Percentiles rank a stretch among this genome's conserved stretches.
Conservation (phyloP, 1,140 invertebrate species). For the Microplitis mediator region DNA sequence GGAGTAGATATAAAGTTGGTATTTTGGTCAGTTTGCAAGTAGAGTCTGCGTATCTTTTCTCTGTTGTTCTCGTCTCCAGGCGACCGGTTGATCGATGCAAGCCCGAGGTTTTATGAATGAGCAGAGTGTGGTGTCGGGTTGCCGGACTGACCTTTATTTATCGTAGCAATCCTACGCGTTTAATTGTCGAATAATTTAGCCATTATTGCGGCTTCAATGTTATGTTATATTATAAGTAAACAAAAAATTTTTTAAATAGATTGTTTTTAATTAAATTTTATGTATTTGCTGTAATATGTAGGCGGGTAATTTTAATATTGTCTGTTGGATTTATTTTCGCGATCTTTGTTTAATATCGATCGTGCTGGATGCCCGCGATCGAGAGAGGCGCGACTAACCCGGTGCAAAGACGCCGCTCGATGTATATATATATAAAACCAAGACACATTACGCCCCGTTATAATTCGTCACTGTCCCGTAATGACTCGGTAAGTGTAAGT, state of each 20-base stretch:
- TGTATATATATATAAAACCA: constrained; percentile 25
- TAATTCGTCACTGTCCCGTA: constrained; percentile 51
- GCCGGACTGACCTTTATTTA: constrained; percentile 11
- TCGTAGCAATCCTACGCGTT: not conserved
- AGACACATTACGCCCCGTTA: constrained; percentile 47
- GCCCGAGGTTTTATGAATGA: constrained; percentile 18
- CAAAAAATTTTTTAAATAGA: too few species aligned
- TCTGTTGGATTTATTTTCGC: too few species aligned
- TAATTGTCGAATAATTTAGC: constrained; percentile 2
- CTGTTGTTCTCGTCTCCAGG: not conserved
- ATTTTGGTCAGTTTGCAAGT: too few species aligned
- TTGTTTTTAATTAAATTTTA: too few species aligned
- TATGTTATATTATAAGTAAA: too few species aligned
- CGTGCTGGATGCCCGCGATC: not conserved
- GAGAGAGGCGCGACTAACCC: not conserved
- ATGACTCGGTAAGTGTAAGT: constrained; percentile 42
- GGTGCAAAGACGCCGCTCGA: constrained; percentile 11
- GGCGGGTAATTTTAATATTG: too few species aligned
- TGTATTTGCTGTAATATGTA: too few species aligned
- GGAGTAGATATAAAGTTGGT: too few species aligned
- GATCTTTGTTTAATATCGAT: too few species aligned
- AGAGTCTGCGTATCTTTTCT: not conserved
- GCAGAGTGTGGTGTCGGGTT: constrained; percentile 2
- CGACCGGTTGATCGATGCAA: constrained; percentile 20
- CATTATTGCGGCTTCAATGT: not conserved